phyloP scores from a whole-genome alignment of 2,113 vertebrate genomes.

The Onychostoma macrolepis region DNA sequence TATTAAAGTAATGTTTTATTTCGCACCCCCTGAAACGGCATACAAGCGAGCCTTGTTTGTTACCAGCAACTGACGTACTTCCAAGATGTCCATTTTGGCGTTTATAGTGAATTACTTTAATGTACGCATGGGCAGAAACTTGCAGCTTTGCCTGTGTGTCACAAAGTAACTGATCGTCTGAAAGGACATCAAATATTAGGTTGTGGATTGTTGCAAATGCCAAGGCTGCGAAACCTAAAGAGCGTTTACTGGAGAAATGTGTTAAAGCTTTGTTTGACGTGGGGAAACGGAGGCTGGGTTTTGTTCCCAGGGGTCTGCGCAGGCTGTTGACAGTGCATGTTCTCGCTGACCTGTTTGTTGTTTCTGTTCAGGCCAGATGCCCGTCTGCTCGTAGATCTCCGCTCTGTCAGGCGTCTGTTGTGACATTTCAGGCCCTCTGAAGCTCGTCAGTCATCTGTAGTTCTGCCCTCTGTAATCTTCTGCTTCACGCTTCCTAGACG shows the following conservation, averaged over 20 bases:
- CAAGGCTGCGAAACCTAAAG: background rate
- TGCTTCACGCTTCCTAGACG: background rate
- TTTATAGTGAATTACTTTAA: background rate
- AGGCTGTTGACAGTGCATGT: conserved; percentile 9
- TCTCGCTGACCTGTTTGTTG: conserved; percentile 24
- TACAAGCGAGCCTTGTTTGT: background rate
- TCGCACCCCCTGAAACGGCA: background rate
- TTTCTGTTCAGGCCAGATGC: conserved; percentile 32
- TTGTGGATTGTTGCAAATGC: background rate
- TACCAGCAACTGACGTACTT: background rate
- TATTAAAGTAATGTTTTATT: conserved; percentile 30
- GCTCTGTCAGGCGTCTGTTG: conserved; percentile 18
- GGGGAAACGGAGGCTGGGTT: background rate
- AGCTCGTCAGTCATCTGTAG: background rate
- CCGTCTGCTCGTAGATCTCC: background rate
- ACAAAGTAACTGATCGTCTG: background rate
- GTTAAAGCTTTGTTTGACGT: conserved; percentile 3
- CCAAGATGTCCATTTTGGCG: background rate
- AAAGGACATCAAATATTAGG: background rate
- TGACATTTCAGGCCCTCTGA: conserved; percentile 24
- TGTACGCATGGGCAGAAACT: background rate
- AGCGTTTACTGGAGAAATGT: background rate
- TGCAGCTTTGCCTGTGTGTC: background rate
- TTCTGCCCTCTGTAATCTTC: conserved; percentile 25
- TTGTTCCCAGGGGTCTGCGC: background rate